Evolutionary conservation across 2,888 invertebrate genomes (phyloP).

Genomic region (Elgonia sp.): DNA sequence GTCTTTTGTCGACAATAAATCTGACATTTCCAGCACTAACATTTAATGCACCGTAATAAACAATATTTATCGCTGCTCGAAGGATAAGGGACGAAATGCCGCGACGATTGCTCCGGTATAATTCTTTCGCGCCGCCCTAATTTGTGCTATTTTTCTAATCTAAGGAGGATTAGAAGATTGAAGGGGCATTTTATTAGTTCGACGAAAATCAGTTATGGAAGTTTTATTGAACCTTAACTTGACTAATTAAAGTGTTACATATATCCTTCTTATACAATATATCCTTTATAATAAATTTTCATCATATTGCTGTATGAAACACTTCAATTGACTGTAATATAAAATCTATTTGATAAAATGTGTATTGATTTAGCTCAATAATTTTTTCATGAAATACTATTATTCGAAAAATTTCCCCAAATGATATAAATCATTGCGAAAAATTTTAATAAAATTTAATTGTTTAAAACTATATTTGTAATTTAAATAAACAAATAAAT

Average conservation of each 20-base stretch:
- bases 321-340: neutral
- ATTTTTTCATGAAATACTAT: neutral
- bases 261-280: neutral
- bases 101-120: constrained; percentile 54
- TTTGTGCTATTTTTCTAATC: constrained; percentile 67
- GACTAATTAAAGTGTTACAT: constrained; percentile 48
- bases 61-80: constrained; percentile 59
- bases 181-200: constrained; percentile 63
- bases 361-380: neutral
- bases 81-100: constrained; percentile 20
- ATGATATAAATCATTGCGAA: too few relatives aligned
- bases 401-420: too few relatives aligned
- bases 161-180: constrained; percentile 61
- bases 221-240: constrained; percentile 61
- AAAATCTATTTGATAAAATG: neutral
- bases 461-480: too few relatives aligned
- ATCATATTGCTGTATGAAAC: constrained; percentile 1
- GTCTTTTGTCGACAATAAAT: constrained; percentile 38
- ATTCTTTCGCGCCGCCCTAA: constrained; percentile 63
- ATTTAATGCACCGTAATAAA: constrained; percentile 52
- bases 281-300: neutral
- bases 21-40: neutral
- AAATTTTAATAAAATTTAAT: too few relatives aligned
- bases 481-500: too few relatives aligned
- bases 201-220: constrained; percentile 64